Base-by-base conservation (phyloP, 1,140 invertebrate genomes). In the Acyrthosiphon pisum region DNA sequence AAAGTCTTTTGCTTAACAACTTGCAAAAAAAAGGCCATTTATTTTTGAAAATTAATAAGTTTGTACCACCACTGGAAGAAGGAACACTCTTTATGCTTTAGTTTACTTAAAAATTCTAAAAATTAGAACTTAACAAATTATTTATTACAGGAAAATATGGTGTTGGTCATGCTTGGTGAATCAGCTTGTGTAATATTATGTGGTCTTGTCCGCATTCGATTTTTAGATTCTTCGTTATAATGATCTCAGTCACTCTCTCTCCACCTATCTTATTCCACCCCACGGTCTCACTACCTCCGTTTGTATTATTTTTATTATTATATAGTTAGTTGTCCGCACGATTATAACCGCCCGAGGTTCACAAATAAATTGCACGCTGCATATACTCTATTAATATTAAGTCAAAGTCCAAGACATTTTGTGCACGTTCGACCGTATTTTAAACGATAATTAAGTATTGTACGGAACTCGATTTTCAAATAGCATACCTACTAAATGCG, bases 371-470 rank as follows among this genome's bases (percentile, higher is more conserved):
- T 18, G 60, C 60, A 76, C 60, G n/a, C n/a, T 76, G 50, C 50
- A 53, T 53, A 53, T 53, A n/a, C 30, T 76, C 60, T n/a, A 76
- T 76, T 76, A 76, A 76, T 76, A 76, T 76, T 76, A 76, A 53
- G 50, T 53, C 50, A 23, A 53, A 76, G 14, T 76, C 60, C 30
- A 14, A n/a, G 60, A 68, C 60, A 68, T 68, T 68, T 68, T 76
- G 60, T 76, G 60, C 60, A 76, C 60, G 60, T 76, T 76, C n/a
- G 60, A 76, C 60, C 60, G 60, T 76, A n/a, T 76, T 76, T 76
- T n/a, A 76, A 76, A 76, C 60, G 60, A 76, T 76, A 76, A 76
- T 76, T 76, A 76, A 76, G n/a, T 76, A n/a, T 76, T 76, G 60
- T 76, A 35, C 60, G 22, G 14, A 76, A 76, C 60, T 76, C n/a